Evolutionary conservation across 2,113 vertebrate genomes (phyloP), one percentile per base, ranked within the genome.

Genomic region (Chrysemys picta): DNA sequence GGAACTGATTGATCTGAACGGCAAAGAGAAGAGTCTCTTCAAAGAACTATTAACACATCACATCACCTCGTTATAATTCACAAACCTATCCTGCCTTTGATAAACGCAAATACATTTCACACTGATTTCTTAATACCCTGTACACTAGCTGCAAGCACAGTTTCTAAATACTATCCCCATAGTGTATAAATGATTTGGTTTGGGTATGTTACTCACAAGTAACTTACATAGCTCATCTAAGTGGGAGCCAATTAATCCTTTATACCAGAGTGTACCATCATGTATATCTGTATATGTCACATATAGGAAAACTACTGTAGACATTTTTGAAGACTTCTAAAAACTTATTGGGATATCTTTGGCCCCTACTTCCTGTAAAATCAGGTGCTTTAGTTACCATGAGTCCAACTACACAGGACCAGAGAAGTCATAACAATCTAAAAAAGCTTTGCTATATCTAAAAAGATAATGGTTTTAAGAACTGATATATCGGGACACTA

Each of bases 1-100:
- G 99, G 95, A 99, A 99, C 98, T 99, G 99, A 95, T 99, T 99
- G 89, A 99, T 98, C 99, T 99, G 98, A 80, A 97, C 91, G 80
- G 88, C 35, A 96, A 91, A 94, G 7, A 19, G 65, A 57, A 94
- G 83, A 82, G 31, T 11, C 47, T 89, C 14, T 50, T 88, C 25
- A 93, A 85, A 27, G 16, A 4, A n/a, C 17, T 52, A 2, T 11
- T 59, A 84, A 38, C 0, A 0, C 6, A 54, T 29, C 10, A 54
- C 0, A 2, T 5, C 42, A 72, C 9, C n/a, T 72, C 54, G 14
- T 42, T 82, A 24, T 38, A 57, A 45, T 59, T 45, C 42, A 82
- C 25, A 59, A 78, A 42, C 42, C 27, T 31, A 42, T 27, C 25
- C 38, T 45, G 54, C 24, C 38, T 25, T 45, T 57, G 25, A 42